Evolutionary conservation across 1,140 invertebrate genomes (phyloP).

Genomic region (Apocrypta bakeri): DNA sequence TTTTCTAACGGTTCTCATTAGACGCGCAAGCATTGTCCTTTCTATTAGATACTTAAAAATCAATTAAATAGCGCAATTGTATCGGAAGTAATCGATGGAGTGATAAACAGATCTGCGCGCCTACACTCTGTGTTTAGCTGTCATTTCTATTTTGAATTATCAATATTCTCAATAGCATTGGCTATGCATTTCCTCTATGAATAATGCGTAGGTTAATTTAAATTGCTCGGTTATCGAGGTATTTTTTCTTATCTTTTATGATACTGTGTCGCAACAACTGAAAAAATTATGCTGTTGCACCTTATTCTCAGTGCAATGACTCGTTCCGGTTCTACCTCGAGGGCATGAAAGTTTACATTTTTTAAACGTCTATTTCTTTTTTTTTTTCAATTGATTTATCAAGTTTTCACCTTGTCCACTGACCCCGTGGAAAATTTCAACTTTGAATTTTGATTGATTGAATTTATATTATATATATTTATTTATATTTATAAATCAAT

Average conservation of each 20-base stretch:
- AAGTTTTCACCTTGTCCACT: neutral
- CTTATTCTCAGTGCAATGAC: neutral
- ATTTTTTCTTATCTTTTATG: neutral
- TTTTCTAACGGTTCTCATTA: conserved; percentile 1
- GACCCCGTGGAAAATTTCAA: no score
- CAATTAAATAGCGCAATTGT: no score
- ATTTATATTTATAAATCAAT: no score
- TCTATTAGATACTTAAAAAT: no score
- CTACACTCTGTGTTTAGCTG: no score
- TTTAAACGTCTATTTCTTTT: no score
- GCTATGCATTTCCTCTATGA: neutral
- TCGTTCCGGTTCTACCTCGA: neutral
- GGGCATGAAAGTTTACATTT: neutral
- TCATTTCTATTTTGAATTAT: no score
- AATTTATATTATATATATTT: no score
- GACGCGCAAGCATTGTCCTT: neutral
- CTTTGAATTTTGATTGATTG: no score
- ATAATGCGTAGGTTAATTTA: neutral
- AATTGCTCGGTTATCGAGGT: neutral
- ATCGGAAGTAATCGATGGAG: no score
- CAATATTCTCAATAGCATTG: neutral
- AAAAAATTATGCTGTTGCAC: neutral
- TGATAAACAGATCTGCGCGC: no score
- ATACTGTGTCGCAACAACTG: neutral
- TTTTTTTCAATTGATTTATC: neutral